phyloP scores from a whole-genome alignment of 2,888 invertebrate genomes.

The Phasia obesa region DNA sequence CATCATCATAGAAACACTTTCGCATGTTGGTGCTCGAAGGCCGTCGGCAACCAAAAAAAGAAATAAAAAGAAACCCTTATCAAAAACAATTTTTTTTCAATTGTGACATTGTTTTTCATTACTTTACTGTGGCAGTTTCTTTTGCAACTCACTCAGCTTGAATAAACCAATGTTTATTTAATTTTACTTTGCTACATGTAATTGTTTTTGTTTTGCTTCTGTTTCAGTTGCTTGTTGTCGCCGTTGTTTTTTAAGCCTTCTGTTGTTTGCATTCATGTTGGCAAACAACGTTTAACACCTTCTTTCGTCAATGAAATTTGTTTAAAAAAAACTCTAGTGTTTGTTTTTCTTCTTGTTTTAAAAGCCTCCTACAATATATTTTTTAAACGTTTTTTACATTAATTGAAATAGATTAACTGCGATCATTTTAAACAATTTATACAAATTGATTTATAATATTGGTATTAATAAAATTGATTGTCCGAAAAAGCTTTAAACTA shows the following conservation, averaged over 20 bases:
- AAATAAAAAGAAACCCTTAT: too few relatives aligned
- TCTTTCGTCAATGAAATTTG: background rate
- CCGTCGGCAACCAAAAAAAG: constrained; percentile 20
- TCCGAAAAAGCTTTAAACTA: too few relatives aligned
- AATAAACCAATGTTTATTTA: constrained; percentile 40
- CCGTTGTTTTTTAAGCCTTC: constrained; percentile 11
- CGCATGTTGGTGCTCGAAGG: constrained; percentile 43
- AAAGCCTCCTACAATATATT: background rate
- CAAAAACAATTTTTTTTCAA: constrained; percentile 4
- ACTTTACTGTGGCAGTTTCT: constrained; percentile 29
- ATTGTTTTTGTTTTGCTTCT: constrained; percentile 11
- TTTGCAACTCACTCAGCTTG: constrained; percentile 29
- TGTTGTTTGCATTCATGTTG: constrained; percentile 30
- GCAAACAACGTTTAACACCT: constrained; percentile 52
- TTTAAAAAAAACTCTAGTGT: background rate
- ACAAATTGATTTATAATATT: too few relatives aligned
- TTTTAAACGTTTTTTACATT: too few relatives aligned
- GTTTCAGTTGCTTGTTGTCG: constrained; percentile 10
- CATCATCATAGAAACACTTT: constrained; percentile 41
- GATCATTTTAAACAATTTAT: too few relatives aligned
- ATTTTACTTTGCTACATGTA: background rate
- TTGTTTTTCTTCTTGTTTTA: background rate
- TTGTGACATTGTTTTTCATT: constrained; percentile 39
- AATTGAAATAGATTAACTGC: too few relatives aligned
- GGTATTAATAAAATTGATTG: too few relatives aligned